Percentiles rank a stretch among this genome's conserved stretches.
Conservation (phyloP, 2,888 invertebrate species). For the Hirtodrosophila cameraria region DNA sequence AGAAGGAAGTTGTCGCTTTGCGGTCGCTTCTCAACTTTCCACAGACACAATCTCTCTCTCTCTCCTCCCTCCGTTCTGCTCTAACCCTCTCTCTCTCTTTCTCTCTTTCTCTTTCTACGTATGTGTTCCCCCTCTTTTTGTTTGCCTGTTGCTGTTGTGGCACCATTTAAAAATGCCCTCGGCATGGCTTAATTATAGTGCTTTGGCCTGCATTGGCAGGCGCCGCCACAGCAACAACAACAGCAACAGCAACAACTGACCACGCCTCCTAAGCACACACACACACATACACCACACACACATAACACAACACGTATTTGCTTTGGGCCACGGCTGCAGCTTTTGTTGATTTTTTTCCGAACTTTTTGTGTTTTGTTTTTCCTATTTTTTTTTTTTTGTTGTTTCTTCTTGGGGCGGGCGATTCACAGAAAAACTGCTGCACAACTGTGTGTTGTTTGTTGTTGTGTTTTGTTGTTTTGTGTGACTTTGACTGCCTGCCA, state of each 20-base stretch:
- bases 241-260: slow-evolving; percentile 58
- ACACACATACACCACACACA: slow-evolving; percentile 7
- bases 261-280: slow-evolving; percentile 65
- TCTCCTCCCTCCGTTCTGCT: background rate
- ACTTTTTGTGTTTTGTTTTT: slow-evolving; percentile 25
- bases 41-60: background rate
- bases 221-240: slow-evolving; percentile 57
- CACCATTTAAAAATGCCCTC: slow-evolving; percentile 73
- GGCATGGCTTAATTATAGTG: slow-evolving; percentile 83
- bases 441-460: too few relatives aligned
- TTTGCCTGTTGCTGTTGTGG: slow-evolving; percentile 46
- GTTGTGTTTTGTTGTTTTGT: too few relatives aligned
- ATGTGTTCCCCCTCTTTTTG: slow-evolving; percentile 14
- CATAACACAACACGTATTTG: slow-evolving; percentile 38
- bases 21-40: slow-evolving; percentile 3
- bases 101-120: slow-evolving; percentile 4
- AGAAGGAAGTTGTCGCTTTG: slow-evolving; percentile 70
- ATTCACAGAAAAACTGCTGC: slow-evolving; percentile 7
- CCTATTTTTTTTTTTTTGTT: slow-evolving; percentile 29
- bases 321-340: slow-evolving; percentile 56
- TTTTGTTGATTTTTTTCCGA: slow-evolving; percentile 47
- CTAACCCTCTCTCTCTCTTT: slow-evolving; percentile 3
- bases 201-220: slow-evolving; percentile 74
- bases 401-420: slow-evolving; percentile 29
- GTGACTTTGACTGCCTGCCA: slow-evolving; percentile 27